Evolutionary conservation across 1,140 invertebrate species (phyloP).

Genomic region (Liolophura sinensis): DNA sequence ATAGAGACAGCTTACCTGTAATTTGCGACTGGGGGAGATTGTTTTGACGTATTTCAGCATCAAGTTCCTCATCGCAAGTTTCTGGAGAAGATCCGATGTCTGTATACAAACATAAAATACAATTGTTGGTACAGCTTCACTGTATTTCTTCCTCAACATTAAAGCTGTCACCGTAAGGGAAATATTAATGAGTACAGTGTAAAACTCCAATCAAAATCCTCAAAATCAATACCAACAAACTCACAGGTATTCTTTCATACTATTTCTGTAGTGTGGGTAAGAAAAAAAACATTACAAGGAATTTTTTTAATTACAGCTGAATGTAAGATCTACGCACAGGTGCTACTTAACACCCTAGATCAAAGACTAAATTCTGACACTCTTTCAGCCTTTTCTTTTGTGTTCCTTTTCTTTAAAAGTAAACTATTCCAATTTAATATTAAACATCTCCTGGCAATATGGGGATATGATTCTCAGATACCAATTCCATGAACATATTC

Average conservation of each 20-base stretch:
- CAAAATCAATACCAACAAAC: too few species aligned
- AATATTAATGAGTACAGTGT: too few species aligned
- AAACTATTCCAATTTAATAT: too few species aligned
- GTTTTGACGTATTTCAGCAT: slow-evolving; percentile 31
- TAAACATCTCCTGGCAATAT: too few species aligned
- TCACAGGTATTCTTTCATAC: background rate
- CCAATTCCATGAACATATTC: too few species aligned
- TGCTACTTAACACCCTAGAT: too few species aligned
- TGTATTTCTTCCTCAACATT: background rate
- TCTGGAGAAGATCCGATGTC: slow-evolving; percentile 28
- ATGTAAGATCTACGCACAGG: too few species aligned
- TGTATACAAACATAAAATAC: slow-evolving; percentile 18
- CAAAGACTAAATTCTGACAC: background rate
- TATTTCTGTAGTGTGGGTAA: background rate
- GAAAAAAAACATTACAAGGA: background rate
- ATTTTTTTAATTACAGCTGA: too few species aligned
- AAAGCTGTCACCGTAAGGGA: too few species aligned
- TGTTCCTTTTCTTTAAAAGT: background rate
- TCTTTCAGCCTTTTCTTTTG: background rate
- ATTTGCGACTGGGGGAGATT: slow-evolving; percentile 22
- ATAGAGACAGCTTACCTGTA: slow-evolving; percentile 22
- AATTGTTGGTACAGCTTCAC: too few species aligned
- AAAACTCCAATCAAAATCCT: too few species aligned
- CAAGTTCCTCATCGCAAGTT: slow-evolving; percentile 31
- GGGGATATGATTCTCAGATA: too few species aligned